Base-by-base conservation (phyloP, 1,140 invertebrate species). In the Lithobius niger region DNA sequence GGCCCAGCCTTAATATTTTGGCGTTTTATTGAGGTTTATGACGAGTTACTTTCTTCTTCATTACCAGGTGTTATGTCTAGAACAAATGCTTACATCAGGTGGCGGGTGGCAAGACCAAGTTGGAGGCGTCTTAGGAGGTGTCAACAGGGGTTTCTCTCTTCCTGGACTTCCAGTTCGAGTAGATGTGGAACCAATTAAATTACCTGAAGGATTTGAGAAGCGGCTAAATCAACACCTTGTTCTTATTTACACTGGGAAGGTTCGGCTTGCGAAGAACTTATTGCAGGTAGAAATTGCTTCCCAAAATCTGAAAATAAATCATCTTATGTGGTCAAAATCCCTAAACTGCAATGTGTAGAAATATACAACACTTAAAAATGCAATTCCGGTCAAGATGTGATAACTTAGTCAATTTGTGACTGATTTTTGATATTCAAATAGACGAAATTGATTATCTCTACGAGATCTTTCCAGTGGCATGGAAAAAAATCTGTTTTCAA, bases 101-200 rank as follows among this genome's bases (percentile, higher is more conserved):
- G 76, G 76, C 22, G 76, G 76, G 1, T 78, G 76, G 76, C 76
- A 78, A 63, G 76, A 78, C 59, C 76, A 77, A 62, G 71, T 77
- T 4, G 72, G 74, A 31, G 74, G 73, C 0, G 61, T 76, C 1
- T 60, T 65, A 27, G 71, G 71, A n/a, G 74, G 74, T 13, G 61
- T 75, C 19, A 69, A 69, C 28, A 56, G 72, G 24, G 73, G 71
- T n/a, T 57, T 65, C 26, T 73, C 69, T 10, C 64, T 66, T 50
- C 63, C 64, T 24, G 49, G 61, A 51, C 65, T 72, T 3, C 72
- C 71, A 0, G 44, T 73, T n/a, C 60, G 65, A 31, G 67, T 76
- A 0, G 60, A 67, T 22, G 59, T 65, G 3, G 63, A 66, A 18
- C 59, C 64, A 19, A 52, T 74, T 1, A 52, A 66, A 21, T 54